These are phyloP conservation scores for Globia sparganii DNA, from an alignment of 2,888 invertebrate species.

Conservation along the genomic window DNA sequence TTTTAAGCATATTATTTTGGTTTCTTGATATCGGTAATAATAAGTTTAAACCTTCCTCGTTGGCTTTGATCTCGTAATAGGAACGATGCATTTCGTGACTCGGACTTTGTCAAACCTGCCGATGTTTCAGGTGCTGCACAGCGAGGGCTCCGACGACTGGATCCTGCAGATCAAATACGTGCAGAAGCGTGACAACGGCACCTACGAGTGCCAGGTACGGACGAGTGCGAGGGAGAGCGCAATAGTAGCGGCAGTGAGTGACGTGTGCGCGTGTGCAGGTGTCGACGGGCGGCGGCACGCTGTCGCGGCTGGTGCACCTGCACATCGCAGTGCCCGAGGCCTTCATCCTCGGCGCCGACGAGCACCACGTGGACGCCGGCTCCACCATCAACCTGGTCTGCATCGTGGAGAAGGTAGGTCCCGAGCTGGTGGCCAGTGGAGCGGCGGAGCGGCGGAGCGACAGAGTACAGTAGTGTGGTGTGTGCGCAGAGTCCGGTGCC, in stretches of 20 bases:
- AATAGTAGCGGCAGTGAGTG: not conserved
- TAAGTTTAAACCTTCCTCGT: not conserved
- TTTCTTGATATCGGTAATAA: no score
- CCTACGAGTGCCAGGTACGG: slow-evolving; percentile 97
- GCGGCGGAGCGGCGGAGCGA: no score
- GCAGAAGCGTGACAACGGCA: slow-evolving; percentile 97
- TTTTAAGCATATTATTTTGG: no score
- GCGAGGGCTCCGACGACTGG: slow-evolving; percentile 98
- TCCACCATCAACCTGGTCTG: slow-evolving; percentile 97
- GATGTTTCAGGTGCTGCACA: slow-evolving; percentile 92
- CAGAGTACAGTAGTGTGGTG: not conserved
- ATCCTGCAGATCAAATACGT: slow-evolving; percentile 98
- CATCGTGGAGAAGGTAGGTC: slow-evolving; percentile 95
- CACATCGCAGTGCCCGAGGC: slow-evolving; percentile 97
- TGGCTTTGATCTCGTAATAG: not conserved
- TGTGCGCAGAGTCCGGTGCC: slow-evolving; percentile 96
- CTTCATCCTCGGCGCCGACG: slow-evolving; percentile 96
- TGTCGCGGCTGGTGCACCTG: slow-evolving; percentile 96
- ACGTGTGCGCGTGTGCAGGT: slow-evolving; percentile 90
- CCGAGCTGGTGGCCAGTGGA: not conserved
- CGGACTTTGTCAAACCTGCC: not conserved
- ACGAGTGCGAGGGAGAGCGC: not conserved
- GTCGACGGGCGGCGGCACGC: slow-evolving; percentile 94
- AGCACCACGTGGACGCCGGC: slow-evolving; percentile 97
- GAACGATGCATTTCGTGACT: not conserved